Evolutionary conservation across 2,113 vertebrate species (phyloP).

Genomic region (Centropus unirufus): DNA sequence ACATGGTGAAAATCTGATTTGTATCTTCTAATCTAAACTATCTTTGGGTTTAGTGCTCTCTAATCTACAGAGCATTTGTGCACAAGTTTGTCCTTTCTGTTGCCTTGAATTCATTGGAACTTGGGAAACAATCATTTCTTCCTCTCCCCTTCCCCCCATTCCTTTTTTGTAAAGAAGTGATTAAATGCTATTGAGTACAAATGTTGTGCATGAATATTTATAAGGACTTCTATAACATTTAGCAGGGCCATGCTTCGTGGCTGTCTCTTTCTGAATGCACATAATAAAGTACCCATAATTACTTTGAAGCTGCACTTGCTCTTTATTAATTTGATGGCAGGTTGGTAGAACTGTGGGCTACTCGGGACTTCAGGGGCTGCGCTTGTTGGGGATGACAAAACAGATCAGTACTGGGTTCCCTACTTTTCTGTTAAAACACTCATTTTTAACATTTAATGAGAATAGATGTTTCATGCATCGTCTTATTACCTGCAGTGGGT

Average conservation of each 20-base stretch:
- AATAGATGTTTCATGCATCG: neutral
- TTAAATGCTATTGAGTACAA: slow-evolving; percentile 52
- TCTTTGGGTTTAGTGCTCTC: neutral
- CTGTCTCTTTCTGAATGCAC: slow-evolving; percentile 37
- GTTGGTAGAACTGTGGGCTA: neutral
- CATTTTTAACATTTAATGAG: neutral
- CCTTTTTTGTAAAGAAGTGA: slow-evolving; percentile 45
- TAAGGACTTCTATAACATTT: slow-evolving; percentile 56
- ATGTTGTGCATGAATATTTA: slow-evolving; percentile 62
- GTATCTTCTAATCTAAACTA: too few relatives aligned
- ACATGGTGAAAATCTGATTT: neutral
- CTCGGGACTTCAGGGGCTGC: neutral
- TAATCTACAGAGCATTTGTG: neutral
- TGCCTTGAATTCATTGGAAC: slow-evolving; percentile 7
- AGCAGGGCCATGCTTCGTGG: slow-evolving; percentile 17
- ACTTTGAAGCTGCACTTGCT: neutral
- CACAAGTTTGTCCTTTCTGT: slow-evolving; percentile 1
- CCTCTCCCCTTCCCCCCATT: neutral
- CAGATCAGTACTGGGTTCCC: neutral
- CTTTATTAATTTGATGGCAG: neutral
- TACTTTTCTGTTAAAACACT: neutral
- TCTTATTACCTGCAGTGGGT: neutral
- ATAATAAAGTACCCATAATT: slow-evolving; percentile 14
- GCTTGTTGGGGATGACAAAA: neutral
- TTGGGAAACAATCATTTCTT: slow-evolving; percentile 2